Conservation (phyloP, 2,888 invertebrate genomes). For the Eulithis prunata region DNA sequence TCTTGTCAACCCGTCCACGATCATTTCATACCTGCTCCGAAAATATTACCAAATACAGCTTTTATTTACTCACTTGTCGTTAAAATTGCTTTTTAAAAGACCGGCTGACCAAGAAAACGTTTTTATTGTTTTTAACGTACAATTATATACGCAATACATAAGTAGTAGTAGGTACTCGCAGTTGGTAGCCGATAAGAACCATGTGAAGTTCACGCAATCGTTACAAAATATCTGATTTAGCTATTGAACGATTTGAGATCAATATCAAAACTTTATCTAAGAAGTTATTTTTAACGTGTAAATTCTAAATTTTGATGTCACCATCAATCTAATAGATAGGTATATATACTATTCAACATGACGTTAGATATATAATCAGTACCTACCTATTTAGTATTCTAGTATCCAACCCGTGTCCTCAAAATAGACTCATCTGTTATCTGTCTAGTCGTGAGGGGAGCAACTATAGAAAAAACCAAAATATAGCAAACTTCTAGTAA, state of each 20-base stretch:
- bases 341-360: neutral
- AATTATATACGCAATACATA: conserved; percentile 24
- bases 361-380: conserved; percentile 6
- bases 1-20: conserved; percentile 38
- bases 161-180: too few relatives aligned
- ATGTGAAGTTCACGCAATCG: conserved; percentile 7
- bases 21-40: conserved; percentile 23
- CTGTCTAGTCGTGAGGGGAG: too few relatives aligned
- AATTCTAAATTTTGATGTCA: neutral
- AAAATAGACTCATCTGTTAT: too few relatives aligned
- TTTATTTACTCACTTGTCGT: conserved; percentile 43
- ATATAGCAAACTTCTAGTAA: too few relatives aligned
- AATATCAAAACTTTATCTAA: conserved; percentile 10
- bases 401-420: neutral
- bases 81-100: conserved; percentile 48
- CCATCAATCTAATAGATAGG: conserved; percentile 9
- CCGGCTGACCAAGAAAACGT: conserved; percentile 28
- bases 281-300: conserved; percentile 6
- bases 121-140: conserved; percentile 40
- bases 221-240: conserved; percentile 4
- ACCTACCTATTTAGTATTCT: neutral
- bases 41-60: conserved; percentile 41
- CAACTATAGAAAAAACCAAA: too few relatives aligned
- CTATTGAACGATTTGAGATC: conserved; percentile 7
- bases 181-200: conserved; percentile 2